These are phyloP conservation scores for Chironomus tentans DNA, from an alignment of 2,888 invertebrate species.

Conservation along the genomic window DNA sequence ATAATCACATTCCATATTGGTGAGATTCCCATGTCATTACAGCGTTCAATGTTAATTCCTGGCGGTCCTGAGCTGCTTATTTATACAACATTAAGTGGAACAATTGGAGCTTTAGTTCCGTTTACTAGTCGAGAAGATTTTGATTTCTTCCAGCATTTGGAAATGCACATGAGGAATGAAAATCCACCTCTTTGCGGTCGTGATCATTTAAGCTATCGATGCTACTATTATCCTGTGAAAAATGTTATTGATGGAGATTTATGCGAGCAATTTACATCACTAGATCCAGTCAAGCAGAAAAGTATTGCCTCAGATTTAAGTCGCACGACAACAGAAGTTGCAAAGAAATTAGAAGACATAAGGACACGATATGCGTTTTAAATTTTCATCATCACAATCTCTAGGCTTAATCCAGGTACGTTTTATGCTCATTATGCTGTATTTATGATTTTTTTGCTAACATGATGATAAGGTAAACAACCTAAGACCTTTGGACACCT, in stretches of 20 bases:
- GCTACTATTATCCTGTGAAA: slow-evolving; percentile 96
- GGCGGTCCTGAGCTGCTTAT: slow-evolving; percentile 95
- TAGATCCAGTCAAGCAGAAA: slow-evolving; percentile 90
- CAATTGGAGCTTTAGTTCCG: slow-evolving; percentile 86
- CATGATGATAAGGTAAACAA: slow-evolving; percentile 15
- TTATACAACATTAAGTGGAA: slow-evolving; percentile 91
- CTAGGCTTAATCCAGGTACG: too few species aligned
- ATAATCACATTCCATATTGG: slow-evolving; percentile 92
- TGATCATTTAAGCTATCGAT: slow-evolving; percentile 94
- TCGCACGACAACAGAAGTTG: slow-evolving; percentile 91
- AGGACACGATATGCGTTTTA: slow-evolving; percentile 98
- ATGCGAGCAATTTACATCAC: slow-evolving; percentile 96
- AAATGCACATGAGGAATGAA: slow-evolving; percentile 99
- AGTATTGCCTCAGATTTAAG: slow-evolving; percentile 91
- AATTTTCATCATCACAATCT: slow-evolving; percentile 32
- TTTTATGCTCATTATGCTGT: too few species aligned
- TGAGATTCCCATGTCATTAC: slow-evolving; percentile 90
- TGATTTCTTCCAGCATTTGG: slow-evolving; percentile 97
- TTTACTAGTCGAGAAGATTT: slow-evolving; percentile 96
- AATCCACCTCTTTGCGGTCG: slow-evolving; percentile 93
- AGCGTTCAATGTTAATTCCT: slow-evolving; percentile 91
- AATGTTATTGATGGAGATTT: slow-evolving; percentile 98
- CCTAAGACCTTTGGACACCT: slow-evolving; percentile 26
- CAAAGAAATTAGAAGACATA: slow-evolving; percentile 97
- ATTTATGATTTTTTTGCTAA: background rate